Base-by-base conservation (phyloP, 2,888 invertebrate genomes). In the Bursaphelenchus okinawaensis region DNA sequence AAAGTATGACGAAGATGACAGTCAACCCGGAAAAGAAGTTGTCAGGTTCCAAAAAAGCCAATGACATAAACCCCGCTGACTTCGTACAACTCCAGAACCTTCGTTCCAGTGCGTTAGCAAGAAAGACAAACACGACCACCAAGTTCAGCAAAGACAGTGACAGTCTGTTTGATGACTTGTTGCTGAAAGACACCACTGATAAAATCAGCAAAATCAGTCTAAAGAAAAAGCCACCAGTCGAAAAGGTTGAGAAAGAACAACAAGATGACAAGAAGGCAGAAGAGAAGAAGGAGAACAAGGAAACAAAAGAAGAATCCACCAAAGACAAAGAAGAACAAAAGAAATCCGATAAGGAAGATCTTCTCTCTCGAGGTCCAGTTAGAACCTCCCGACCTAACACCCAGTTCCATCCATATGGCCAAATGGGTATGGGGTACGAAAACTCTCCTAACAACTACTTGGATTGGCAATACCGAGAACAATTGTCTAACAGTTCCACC, bases 111-210 rank as follows among this genome's bases (percentile, higher is more conserved):
- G 81, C 79, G 12, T 71, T 81, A 62, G 82, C 82, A 7, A 68
- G 71, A 24, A 80, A 80, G 66, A 77, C 78, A 24, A 81, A 80
- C 62, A 80, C 80, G 7, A 77, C 80, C 8, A 72, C 73, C n/a
- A 80, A 77, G 61, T 76, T 79, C 63, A 72, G 74, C 24, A 72
- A 75, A n/a, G 70, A 76, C 62, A 62, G 73, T 1, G 65, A 70
- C 6, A 73, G 72, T 50, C 70, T 82, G 9, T 76, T 75, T 63
- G 72, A 71, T 1, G 82, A 81, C 65, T 66, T 81, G 4, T 61
- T 74, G 57, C 66, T 67, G 63, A 74, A 40, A n/a, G 40, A 40
- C n/a, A 40, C 40, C 12, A 40, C 40, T n/a, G n/a, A 12, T 40
- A 16, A 16, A n/a, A 40, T 40, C 16, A 40, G 40, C 40, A 40